A percentile compares a stretch with the other conserved stretches of the same genome.
These are phyloP conservation scores for Sebastes taczanowskii DNA, from an alignment of 2,797 vertebrate genomes.

Conservation along the genomic window DNA sequence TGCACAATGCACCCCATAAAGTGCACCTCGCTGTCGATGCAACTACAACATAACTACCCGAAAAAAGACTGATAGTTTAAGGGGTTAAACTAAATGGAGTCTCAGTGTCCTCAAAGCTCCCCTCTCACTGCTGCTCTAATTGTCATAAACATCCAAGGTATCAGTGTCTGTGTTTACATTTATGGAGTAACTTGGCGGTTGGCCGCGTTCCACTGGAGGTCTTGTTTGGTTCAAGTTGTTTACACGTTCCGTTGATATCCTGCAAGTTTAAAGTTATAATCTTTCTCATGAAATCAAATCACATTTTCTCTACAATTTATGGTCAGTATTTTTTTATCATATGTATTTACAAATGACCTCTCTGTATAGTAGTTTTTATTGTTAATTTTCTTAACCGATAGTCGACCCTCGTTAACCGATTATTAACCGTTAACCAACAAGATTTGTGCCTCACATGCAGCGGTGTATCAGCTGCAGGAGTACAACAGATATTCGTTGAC, in stretches of 20 bases:
- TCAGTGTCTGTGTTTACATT: not conserved
- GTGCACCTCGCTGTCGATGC: not conserved
- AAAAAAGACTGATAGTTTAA: not conserved
- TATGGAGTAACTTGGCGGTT: not conserved
- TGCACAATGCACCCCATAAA: conserved; percentile 43
- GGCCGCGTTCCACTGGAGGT: not conserved
- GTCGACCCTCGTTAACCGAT: too few relatives aligned
- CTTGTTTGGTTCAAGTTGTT: not conserved
- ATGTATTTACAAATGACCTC: not conserved
- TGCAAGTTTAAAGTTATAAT: not conserved
- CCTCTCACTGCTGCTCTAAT: not conserved
- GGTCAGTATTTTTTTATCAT: not conserved
- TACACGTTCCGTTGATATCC: not conserved
- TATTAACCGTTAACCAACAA: too few relatives aligned
- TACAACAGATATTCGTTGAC: too few relatives aligned
- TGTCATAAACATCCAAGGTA: conserved; percentile 16
- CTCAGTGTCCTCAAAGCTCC: not conserved
- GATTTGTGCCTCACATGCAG: too few relatives aligned
- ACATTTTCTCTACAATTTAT: not conserved
- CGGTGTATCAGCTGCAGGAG: too few relatives aligned
- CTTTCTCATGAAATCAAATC: not conserved
- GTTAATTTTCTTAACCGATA: too few relatives aligned
- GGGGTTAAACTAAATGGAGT: conserved; percentile 12
- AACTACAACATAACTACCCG: not conserved
- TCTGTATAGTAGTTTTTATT: not conserved